Percentiles rank a stretch among this genome's conserved stretches.
These are phyloP conservation scores for Grammomys surdaster DNA, from an alignment of 2,113 vertebrate species.

Conservation along the genomic window DNA sequence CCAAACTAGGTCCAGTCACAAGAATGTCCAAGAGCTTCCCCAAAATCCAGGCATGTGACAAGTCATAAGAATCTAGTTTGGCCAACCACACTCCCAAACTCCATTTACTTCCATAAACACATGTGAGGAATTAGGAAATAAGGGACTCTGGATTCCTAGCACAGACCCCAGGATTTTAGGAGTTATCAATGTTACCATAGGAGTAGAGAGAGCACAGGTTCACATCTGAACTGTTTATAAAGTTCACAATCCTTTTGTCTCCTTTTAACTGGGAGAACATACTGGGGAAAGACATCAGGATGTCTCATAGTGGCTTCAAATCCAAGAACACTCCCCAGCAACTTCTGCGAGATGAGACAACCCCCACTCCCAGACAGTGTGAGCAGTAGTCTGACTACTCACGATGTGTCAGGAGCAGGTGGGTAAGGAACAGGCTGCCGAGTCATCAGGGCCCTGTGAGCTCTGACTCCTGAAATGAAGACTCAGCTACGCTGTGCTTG, in stretches of 20 bases:
- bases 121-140: neutral
- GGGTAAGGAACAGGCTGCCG: neutral
- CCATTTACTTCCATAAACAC: conserved; percentile 64
- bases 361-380: neutral
- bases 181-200: neutral
- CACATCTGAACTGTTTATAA: neutral
- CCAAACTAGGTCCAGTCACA: conserved; percentile 64
- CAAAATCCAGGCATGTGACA: conserved; percentile 72
- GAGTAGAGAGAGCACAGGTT: neutral
- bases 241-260: neutral
- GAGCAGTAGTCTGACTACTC: conserved; percentile 35
- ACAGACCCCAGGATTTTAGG: neutral
- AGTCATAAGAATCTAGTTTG: conserved; percentile 75
- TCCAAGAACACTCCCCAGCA: neutral
- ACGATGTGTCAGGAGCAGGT: conserved; percentile 75
- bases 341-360: neutral
- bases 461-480: conserved; percentile 60
- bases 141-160: neutral
- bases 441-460: conserved; percentile 52
- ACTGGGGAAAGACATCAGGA: neutral
- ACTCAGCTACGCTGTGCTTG: neutral
- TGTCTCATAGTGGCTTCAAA: neutral
- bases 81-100: conserved; percentile 39
- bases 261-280: neutral
- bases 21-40: conserved; percentile 69